A percentile compares a stretch with the other conserved stretches of the same genome.
phyloP scores from a whole-genome alignment of 2,113 vertebrate species.

The Rhadina sibilatrix region DNA sequence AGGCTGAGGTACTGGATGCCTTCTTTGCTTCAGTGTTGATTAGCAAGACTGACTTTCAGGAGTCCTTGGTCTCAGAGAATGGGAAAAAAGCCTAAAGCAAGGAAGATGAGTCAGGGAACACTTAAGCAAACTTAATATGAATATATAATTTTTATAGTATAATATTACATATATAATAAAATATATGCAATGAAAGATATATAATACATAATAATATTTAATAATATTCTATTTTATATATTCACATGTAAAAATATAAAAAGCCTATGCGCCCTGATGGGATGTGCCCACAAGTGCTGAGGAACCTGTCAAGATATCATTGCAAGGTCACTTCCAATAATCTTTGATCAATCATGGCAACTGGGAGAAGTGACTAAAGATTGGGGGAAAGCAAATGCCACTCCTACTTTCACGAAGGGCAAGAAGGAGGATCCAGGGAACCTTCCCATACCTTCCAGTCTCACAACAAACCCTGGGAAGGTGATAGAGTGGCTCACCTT shows the following conservation, averaged over 20 bases:
- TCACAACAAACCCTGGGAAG: not conserved
- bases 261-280: not conserved
- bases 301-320: not conserved
- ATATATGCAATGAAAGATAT: no score
- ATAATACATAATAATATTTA: not conserved
- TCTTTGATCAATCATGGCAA: not conserved
- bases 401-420: not conserved
- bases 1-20: not conserved
- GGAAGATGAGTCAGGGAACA: not conserved
- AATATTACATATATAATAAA: no score
- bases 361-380: not conserved
- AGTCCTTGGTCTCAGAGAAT: not conserved
- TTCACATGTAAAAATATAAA: not conserved
- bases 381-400: not conserved
- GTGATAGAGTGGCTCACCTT: not conserved
- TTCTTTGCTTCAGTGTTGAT: not conserved
- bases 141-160: not conserved
- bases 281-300: not conserved
- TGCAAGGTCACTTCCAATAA: not conserved
- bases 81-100: not conserved
- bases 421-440: not conserved
- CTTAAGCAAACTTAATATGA: not conserved
- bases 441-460: not conserved
- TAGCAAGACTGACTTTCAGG: not conserved
- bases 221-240: not conserved